phyloP scores from a whole-genome alignment of 1,140 invertebrate species.

The Drosophila miranda region DNA sequence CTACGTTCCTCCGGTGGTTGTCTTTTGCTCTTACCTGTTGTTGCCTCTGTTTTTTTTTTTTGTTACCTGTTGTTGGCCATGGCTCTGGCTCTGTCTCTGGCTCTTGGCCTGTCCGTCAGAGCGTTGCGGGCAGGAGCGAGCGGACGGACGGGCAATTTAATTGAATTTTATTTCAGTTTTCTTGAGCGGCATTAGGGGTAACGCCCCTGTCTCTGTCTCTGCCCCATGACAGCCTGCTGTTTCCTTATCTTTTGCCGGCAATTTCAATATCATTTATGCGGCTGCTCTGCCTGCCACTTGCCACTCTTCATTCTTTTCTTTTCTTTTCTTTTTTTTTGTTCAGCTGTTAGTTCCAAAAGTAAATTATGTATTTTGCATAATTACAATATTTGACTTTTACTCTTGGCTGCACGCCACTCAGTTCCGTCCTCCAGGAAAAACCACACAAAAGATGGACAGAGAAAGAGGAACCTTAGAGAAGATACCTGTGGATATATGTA shows the following conservation, averaged over 20 bases:
- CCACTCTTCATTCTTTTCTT: background rate
- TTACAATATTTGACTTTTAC: conserved; percentile 80
- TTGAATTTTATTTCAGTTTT: conserved; percentile 77
- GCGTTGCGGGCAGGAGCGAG: conserved; percentile 52
- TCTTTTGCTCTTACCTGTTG: conserved; percentile 20
- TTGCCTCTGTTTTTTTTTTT: conserved; percentile 9
- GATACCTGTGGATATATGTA: too few relatives aligned
- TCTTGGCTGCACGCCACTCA: conserved; percentile 69
- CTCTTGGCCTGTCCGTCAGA: conserved; percentile 52
- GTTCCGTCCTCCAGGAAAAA: too few relatives aligned
- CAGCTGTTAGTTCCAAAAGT: conserved; percentile 78
- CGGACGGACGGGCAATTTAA: conserved; percentile 61
- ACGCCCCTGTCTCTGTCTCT: conserved; percentile 47
- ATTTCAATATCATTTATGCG: conserved; percentile 66
- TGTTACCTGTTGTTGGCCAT: conserved; percentile 13
- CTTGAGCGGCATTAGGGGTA: conserved; percentile 67
- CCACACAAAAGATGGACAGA: too few relatives aligned
- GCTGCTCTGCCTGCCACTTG: conserved; percentile 23
- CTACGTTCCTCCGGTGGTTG: conserved; percentile 8
- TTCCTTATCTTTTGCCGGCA: conserved; percentile 53
- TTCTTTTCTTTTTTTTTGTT: conserved; percentile 25
- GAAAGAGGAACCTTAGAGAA: too few relatives aligned
- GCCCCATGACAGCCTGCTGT: conserved; percentile 10
- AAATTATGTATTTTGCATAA: conserved; percentile 81
- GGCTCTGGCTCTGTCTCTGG: conserved; percentile 23